Evolutionary conservation across 2,797 vertebrate species (phyloP).

Genomic region (Scolopax bukidnonensis): DNA sequence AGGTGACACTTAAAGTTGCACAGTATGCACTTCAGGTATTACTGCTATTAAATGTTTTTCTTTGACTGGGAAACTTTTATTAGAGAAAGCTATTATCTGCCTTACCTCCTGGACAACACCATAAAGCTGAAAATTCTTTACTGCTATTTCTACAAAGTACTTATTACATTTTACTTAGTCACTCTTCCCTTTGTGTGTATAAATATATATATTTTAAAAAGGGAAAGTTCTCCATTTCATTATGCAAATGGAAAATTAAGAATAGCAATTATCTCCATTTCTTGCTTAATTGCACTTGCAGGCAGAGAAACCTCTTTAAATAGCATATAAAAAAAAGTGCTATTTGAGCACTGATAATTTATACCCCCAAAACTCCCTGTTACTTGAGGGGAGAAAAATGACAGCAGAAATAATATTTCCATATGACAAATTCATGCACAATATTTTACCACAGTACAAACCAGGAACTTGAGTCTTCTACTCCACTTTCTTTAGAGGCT

Average conservation of each 20-base stretch:
- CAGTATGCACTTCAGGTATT: constrained; percentile 8
- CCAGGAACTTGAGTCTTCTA: neutral
- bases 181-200: neutral
- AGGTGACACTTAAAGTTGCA: constrained; percentile 14
- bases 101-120: neutral
- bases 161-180: neutral
- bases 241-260: constrained; percentile 1
- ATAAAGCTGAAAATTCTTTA: neutral
- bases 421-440: neutral
- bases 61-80: neutral
- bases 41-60: neutral
- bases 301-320: neutral
- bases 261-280: neutral
- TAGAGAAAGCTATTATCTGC: constrained; percentile 1
- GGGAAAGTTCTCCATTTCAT: neutral
- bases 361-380: neutral
- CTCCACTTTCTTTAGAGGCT: neutral
- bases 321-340: neutral
- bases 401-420: neutral
- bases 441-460: neutral
- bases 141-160: neutral
- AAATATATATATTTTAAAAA: neutral
- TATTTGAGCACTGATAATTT: neutral
- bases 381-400: neutral
- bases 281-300: neutral